phyloP scores from a whole-genome alignment of 2,797 vertebrate genomes.

The Poeciliopsis paucimaculata region DNA sequence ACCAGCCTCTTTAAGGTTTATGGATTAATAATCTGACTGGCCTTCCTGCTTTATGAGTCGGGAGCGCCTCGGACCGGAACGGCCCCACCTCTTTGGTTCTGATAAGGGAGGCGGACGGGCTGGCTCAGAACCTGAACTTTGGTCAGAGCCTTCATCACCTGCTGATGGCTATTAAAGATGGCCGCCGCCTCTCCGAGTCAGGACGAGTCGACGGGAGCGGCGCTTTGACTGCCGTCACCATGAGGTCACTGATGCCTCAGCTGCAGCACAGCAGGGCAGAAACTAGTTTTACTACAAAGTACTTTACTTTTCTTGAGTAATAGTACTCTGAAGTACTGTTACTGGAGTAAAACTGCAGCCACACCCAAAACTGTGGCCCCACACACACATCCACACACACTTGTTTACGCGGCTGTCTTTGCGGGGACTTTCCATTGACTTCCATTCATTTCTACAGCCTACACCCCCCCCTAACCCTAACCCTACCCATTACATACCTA shows the following conservation, averaged over 20 bases:
- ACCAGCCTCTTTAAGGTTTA: neutral
- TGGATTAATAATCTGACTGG: neutral
- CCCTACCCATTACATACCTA: too few species aligned
- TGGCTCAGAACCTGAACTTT: conserved; percentile 5
- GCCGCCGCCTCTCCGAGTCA: conserved; percentile 41
- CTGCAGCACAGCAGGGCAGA: neutral
- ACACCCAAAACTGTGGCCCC: too few species aligned
- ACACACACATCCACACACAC: too few species aligned
- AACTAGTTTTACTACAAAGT: too few species aligned
- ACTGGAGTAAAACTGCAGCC: neutral
- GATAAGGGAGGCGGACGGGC: conserved; percentile 26
- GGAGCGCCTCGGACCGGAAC: conserved; percentile 21
- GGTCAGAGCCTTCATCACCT: conserved; percentile 2
- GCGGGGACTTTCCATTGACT: too few species aligned
- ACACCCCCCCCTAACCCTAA: too few species aligned
- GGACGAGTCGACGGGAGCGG: conserved; percentile 22
- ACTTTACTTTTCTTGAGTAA: neutral
- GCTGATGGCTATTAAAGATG: neutral
- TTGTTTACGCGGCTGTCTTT: too few species aligned
- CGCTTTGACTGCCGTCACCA: conserved; percentile 7
- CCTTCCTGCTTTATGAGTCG: conserved; percentile 34
- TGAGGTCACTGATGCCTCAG: neutral
- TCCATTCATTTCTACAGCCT: too few species aligned
- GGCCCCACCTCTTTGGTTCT: neutral
- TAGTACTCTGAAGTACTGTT: neutral